Conservation (phyloP, 2,888 invertebrate genomes). For the Cecidostiba fungosa region DNA sequence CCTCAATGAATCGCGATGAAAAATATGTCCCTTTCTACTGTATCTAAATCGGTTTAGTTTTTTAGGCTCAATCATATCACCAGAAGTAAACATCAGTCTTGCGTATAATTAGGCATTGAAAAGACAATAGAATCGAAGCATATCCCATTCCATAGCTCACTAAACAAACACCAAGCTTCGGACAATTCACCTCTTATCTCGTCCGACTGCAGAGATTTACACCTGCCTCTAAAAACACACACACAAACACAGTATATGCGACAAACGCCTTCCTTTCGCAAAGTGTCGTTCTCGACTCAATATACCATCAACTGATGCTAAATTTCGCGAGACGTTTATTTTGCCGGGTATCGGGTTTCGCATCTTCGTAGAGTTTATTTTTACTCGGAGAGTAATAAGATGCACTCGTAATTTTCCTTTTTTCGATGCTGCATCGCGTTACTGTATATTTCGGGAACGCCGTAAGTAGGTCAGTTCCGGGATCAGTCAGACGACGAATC, state of each 20-base stretch:
- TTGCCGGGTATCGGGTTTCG: background rate
- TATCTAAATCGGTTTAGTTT: too few species aligned
- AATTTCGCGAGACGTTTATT: conserved; percentile 14
- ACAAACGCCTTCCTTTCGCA: background rate
- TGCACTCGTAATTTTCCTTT: background rate
- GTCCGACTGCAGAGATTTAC: background rate
- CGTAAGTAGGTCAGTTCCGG: conserved; percentile 21
- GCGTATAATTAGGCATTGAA: background rate
- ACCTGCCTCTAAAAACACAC: background rate
- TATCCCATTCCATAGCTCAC: background rate
- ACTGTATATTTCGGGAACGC: background rate
- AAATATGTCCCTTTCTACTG: too few species aligned
- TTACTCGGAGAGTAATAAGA: conserved; percentile 5
- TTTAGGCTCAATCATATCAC: background rate
- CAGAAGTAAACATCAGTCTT: background rate
- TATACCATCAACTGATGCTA: background rate
- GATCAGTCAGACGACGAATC: background rate
- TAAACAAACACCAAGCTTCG: too few species aligned
- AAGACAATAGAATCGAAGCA: background rate
- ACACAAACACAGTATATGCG: background rate
- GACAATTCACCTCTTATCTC: background rate
- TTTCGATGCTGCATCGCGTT: background rate
- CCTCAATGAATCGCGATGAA: background rate
- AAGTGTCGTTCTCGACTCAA: background rate
- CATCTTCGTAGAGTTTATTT: background rate